Percentiles rank a stretch among this genome's conserved stretches.
These are phyloP conservation scores for Pangasianodon hypophthalmus DNA, from an alignment of 2,113 vertebrate species.

Conservation along the genomic window DNA sequence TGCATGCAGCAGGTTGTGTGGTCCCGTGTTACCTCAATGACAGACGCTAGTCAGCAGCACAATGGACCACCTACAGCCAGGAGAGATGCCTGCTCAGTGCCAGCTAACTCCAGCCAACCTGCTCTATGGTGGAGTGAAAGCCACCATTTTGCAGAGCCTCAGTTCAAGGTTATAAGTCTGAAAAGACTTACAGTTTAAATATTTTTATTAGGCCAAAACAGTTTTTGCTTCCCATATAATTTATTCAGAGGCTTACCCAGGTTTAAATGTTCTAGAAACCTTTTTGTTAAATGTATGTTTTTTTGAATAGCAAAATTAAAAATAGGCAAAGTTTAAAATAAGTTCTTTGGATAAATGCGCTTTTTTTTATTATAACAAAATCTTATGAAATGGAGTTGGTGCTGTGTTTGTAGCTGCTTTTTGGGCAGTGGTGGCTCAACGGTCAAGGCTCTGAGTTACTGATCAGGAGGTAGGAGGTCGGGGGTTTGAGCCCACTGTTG, in stretches of 20 bases:
- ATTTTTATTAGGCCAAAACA: neutral
- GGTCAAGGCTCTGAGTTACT: too few species aligned
- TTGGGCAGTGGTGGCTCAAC: neutral
- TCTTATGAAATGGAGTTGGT: neutral
- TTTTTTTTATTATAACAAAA: neutral
- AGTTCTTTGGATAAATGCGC: neutral
- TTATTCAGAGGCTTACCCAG: neutral
- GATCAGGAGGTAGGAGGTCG: too few species aligned
- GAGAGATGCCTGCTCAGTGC: slow-evolving; percentile 39
- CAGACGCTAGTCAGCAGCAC: slow-evolving; percentile 47
- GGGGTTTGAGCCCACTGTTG: too few species aligned
- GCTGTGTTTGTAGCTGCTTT: neutral
- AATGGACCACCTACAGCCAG: slow-evolving; percentile 65
- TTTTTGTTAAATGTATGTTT: neutral
- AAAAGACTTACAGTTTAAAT: neutral
- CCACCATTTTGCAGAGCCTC: slow-evolving; percentile 7
- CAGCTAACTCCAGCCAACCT: slow-evolving; percentile 7
- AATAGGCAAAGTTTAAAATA: neutral
- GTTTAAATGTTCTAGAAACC: neutral
- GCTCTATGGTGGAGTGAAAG: neutral
- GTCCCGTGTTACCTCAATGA: slow-evolving; percentile 65
- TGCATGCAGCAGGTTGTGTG: slow-evolving; percentile 69
- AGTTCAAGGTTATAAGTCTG: neutral
- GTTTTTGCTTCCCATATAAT: neutral
- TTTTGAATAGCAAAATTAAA: neutral